Evolutionary conservation across 2,113 vertebrate species (phyloP), one percentile per base, ranked within the genome.

Genomic region (Malurus cyaneus): DNA sequence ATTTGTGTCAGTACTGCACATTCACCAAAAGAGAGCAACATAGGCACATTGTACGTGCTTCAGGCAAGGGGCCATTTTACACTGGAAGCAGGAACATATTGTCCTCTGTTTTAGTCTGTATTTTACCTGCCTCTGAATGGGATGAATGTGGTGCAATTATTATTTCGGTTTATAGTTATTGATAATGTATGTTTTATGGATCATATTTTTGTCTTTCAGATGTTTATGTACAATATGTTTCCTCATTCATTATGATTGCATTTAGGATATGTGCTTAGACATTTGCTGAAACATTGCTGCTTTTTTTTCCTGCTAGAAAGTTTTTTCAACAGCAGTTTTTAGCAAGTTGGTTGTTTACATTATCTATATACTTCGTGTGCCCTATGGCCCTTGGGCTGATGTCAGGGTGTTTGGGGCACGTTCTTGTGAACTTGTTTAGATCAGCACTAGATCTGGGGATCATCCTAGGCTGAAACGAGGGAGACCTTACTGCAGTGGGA

Each of bases 1-100:
- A 74, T 71, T 87, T 72, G 46, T 94, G 96, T 96, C 97, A 98
- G 90, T 98, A 95, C 97, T 92, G 16, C 91, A 28, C 69, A 91
- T 96, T 96, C 76, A 77, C 98, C 98, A 97, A 97, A 95, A 98
- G 98, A 98, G 98, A 97, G 98, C 98, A 97, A 96, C 85, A 96
- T 90, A 89, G 94, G 97, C 97, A 90, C 92, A 6, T 74, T 72
- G 73, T 93, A 76, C 0, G 7, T 71, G 84, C 92, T 72, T 29
- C 11, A 62, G 59, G 77, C 59, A 65, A 61, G 74, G 69, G 85
- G 92, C 96, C 88, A 80, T 97, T 96, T 97, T 90, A 71, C 42
- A 20, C 6, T 11, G 66, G 52, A 67, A 74, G 80, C 65, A 57
- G 86, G 66, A 93, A 88, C 91, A 20, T 46, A 8, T 12, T 87